These are phyloP conservation scores for Ormia ochracea DNA, from an alignment of 2,888 invertebrate species.

Conservation along the genomic window DNA sequence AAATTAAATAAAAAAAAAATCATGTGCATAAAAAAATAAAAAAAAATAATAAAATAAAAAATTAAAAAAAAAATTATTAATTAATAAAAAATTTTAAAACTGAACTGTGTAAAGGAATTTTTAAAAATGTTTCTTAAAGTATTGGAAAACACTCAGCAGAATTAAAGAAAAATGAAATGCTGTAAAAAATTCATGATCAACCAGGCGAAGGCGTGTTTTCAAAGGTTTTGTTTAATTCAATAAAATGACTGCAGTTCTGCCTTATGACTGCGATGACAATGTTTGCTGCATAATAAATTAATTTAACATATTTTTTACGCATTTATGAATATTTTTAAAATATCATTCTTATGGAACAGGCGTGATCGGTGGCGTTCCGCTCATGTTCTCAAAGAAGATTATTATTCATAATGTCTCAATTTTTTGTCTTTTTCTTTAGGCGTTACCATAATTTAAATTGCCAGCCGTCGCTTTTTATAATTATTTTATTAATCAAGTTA, in stretches of 20 bases:
- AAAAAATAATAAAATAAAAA: no score
- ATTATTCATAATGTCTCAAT: constrained; percentile 5
- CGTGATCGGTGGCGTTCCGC: constrained; percentile 1
- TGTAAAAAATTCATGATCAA: constrained; percentile 26
- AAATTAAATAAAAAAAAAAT: no score
- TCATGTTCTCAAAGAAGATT: not conserved
- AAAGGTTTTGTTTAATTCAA: constrained; percentile 24
- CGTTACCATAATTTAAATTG: constrained; percentile 54
- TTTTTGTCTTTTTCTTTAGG: constrained; percentile 12
- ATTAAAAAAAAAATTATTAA: no score
- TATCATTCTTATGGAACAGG: constrained; percentile 1
- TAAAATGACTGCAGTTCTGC: constrained; percentile 13
- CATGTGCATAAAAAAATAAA: no score
- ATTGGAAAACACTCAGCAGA: constrained; percentile 4
- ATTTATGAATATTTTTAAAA: not conserved
- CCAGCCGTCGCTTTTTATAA: constrained; percentile 50
- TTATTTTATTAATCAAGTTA: constrained; percentile 38
- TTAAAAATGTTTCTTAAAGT: constrained; percentile 6
- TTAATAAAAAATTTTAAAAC: no score
- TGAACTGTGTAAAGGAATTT: no score
- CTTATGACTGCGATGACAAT: constrained; percentile 23
- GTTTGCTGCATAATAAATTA: constrained; percentile 57
- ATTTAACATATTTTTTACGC: not conserved
- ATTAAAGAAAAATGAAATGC: not conserved
- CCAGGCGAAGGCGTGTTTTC: constrained; percentile 25